Base-by-base conservation (phyloP, 1,140 invertebrate species). In the Heliconius melpomene region DNA sequence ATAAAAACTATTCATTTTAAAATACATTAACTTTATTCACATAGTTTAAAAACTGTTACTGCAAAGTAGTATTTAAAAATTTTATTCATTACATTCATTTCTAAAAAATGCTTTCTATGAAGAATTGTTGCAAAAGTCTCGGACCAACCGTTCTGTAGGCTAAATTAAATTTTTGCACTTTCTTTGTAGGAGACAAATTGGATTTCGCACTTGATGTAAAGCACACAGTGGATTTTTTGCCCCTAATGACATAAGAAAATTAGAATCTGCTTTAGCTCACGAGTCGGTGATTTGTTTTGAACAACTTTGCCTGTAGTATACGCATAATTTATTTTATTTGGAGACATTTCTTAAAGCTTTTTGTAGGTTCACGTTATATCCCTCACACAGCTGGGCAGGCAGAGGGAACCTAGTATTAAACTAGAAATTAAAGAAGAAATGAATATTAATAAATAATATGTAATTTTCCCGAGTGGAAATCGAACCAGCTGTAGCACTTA, bases 101-200 rank as follows among this genome's bases (percentile, higher is more conserved):
- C 26, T 23, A 26, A 66, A 66, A 66, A 66, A 66, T 66, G 60
- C 60, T 66, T 66, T n/a, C 60, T 29, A 66, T 66, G 60, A 66
- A 71, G n/a, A 46, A 50, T 75, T 75, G 23, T 79, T 20, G 26
- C 74, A 40, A 73, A 76, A 80, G 50, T 52, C 66, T 60, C 36
- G 74, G n/a, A 29, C 71, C 60, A 71, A 73, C 46, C 74, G 72
- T 81, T 72, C 75, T 73, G 36, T 54, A 54, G 52, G 50, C 72
- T 74, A 77, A 77, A 79, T 79, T 79, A 72, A 79, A 79, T 82
- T 79, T 78, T 79, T 78, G 52, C 70, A 77, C 80, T 82, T 75
- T 75, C 70, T 82, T 81, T 82, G 74, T 78, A 66, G 46, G 57
- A 50, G 50, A 76, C 71, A 82, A 82, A 82, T 82, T 82, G 74